Evolutionary conservation across 1,140 invertebrate genomes (phyloP), one percentile per base, ranked within the genome.

Genomic region (Gonioctena quinquepunctata): DNA sequence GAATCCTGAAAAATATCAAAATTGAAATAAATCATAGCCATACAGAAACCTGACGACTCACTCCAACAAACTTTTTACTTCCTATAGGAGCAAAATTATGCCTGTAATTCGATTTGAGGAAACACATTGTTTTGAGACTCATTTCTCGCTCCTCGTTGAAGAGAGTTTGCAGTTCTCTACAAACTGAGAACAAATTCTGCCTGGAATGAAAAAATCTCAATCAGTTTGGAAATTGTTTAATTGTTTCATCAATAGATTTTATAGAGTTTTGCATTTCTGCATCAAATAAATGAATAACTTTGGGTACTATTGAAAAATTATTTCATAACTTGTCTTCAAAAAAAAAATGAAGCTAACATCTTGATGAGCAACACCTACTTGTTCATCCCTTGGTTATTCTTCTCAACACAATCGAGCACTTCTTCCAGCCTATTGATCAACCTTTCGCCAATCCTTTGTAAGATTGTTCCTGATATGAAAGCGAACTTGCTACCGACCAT

Each of bases 91-190:
- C 54, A 50, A 19, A 28, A 4, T 52, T 23, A 8, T 56, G 33
- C 69, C 79, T 80, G 90, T 86, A 73, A n/a, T 96, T 86, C 63
- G 88, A 90, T 82, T 92, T 94, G 16, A 91, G 90, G 83, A 96
- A 93, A 66, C 89, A 88, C 54, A 95, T 86, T 13, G 92, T 90
- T 79, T 93, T 94, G 18, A 94, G 86, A 42, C 92, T 87, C 71
- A 89, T 88, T 75, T 96, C 94, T n/a, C 93, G 86, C 73, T 92
- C 90, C 75, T 91, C 88, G 61, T 91, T 90, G 77, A 94, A 93
- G 72, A 95, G 84, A 63, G 87, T 86, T 84, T 96, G 94, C 76
- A 93, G 89, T 72, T 91, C 89, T 42, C 94, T 88, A 70, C 93
- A 94, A 28, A 92, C 85, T 52, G 87, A 86, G 77, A 94, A 90